Percentiles rank a stretch among this genome's conserved stretches.
These are phyloP conservation scores for Dreissena polymorpha DNA, from an alignment of 1,140 invertebrate genomes.

Conservation along the genomic window DNA sequence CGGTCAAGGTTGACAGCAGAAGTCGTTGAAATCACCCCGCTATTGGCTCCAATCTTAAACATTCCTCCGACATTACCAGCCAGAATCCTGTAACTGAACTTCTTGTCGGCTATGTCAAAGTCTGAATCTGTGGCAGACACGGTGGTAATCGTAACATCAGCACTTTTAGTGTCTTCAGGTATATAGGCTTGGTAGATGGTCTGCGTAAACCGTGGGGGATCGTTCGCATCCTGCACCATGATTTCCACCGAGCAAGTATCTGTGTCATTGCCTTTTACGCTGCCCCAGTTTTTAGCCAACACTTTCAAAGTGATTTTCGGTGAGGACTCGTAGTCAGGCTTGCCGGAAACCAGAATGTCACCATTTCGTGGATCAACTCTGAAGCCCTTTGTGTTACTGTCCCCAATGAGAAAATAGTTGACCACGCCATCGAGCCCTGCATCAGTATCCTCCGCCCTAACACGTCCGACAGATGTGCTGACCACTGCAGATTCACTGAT, in stretches of 20 bases:
- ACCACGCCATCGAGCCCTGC: conserved; percentile 94
- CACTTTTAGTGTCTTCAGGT: conserved; percentile 87
- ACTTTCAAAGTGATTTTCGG: conserved; percentile 94
- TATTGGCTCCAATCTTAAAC: conserved; percentile 94
- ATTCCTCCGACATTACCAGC: conserved; percentile 89
- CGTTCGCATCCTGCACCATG: conserved; percentile 96
- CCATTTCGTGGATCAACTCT: conserved; percentile 91
- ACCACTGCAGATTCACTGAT: conserved; percentile 95
- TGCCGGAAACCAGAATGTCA: conserved; percentile 86
- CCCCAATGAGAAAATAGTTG: conserved; percentile 95
- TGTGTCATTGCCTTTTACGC: conserved; percentile 95
- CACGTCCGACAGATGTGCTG: conserved; percentile 91
- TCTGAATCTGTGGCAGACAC: conserved; percentile 95
- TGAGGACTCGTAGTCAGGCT: conserved; percentile 93
- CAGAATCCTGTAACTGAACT: conserved; percentile 95
- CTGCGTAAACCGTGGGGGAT: conserved; percentile 94
- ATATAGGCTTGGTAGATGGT: conserved; percentile 87
- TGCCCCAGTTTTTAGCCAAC: conserved; percentile 96
- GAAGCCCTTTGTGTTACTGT: conserved; percentile 95
- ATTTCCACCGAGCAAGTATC: conserved; percentile 96
- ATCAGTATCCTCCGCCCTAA: conserved; percentile 95
- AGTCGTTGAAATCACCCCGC: conserved; percentile 73
- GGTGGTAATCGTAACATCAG: conserved; percentile 87
- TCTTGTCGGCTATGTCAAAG: conserved; percentile 93
- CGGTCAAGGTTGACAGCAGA: conserved; percentile 88